Percentiles rank a stretch among this genome's conserved stretches.
Conservation (phyloP, 2,113 vertebrate species). For the Sylvietta virens region DNA sequence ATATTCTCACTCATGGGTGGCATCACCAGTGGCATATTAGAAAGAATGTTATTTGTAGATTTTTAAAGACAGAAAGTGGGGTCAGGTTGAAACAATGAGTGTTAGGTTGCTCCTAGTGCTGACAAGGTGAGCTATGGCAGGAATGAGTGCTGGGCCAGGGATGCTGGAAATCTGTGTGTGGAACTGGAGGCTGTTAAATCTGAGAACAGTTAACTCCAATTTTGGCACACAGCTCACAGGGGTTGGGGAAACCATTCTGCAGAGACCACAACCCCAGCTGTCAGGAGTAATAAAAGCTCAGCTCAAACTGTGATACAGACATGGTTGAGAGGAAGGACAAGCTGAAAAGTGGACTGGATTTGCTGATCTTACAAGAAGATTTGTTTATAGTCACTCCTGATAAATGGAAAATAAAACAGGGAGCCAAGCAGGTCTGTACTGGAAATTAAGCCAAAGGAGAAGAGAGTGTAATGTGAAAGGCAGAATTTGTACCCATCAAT, state of each 20-base stretch:
- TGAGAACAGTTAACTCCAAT: not conserved
- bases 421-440: not conserved
- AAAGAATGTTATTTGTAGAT: not conserved
- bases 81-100: not conserved
- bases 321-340: not conserved
- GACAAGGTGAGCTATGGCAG: not conserved
- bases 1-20: not conserved
- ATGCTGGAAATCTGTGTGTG: not conserved
- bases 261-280: not conserved
- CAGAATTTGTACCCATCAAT: not conserved
- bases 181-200: not conserved
- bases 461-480: not conserved
- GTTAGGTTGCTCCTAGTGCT: not conserved
- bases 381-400: not conserved
- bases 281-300: conserved; percentile 21
- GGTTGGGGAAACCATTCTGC: not conserved
- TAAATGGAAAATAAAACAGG: not conserved
- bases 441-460: not conserved
- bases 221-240: not conserved
- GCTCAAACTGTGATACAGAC: not conserved
- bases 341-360: not conserved
- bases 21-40: not conserved
- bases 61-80: not conserved
- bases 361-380: not conserved
- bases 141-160: not conserved